These are phyloP conservation scores for Brachionus rubens DNA, from an alignment of 1,140 invertebrate genomes.

Conservation along the genomic window DNA sequence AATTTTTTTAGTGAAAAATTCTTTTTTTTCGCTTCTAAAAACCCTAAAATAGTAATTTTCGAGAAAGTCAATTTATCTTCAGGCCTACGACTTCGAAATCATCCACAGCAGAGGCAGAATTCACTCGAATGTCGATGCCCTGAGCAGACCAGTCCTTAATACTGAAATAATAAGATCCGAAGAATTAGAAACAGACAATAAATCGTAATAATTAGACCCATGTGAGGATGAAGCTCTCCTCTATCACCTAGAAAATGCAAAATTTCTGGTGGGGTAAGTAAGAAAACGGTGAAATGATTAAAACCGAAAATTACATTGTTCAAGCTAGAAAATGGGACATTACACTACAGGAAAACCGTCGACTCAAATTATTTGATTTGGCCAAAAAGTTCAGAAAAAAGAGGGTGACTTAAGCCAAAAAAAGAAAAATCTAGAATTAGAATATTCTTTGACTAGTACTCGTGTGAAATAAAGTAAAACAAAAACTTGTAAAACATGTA, in stretches of 20 bases:
- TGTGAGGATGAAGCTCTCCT: neutral
- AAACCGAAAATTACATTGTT: neutral
- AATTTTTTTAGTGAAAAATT: too few species aligned
- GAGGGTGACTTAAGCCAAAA: neutral
- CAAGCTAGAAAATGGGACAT: neutral
- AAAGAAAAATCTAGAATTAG: too few species aligned
- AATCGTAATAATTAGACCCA: neutral
- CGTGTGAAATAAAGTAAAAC: too few species aligned
- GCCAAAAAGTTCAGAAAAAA: neutral
- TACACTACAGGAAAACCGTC: neutral
- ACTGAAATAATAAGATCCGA: neutral
- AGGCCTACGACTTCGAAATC: neutral
- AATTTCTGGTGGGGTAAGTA: too few species aligned
- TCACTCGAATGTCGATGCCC: conserved; percentile 9
- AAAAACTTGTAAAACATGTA: too few species aligned
- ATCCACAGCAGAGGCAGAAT: neutral
- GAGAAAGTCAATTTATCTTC: conserved; percentile 35
- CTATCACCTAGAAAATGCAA: neutral
- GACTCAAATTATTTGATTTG: neutral
- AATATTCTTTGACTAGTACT: neutral
- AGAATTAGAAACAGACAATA: neutral
- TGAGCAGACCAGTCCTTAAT: neutral
- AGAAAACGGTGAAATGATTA: neutral
- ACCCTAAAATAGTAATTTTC: too few species aligned
- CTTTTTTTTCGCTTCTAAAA: too few species aligned